Evolutionary conservation across 2,888 invertebrate species (phyloP).

Genomic region (Perizoma flavofasciatum): DNA sequence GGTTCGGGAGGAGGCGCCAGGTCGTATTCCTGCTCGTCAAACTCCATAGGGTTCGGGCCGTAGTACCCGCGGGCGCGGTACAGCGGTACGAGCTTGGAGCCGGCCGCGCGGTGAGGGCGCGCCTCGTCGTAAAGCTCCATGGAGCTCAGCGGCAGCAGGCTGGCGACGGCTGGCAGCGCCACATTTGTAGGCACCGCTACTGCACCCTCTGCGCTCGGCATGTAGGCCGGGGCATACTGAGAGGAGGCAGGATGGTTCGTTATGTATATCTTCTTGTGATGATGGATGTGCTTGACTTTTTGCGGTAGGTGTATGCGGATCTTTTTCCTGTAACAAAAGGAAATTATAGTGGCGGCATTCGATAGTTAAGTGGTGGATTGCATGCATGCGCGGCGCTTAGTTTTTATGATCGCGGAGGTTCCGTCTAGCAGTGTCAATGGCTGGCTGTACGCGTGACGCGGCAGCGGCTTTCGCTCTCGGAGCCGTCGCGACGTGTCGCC

Average conservation of each 20-base stretch:
- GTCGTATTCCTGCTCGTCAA: conserved; percentile 71
- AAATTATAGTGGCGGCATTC: conserved; percentile 56
- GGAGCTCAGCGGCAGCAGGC: conserved; percentile 63
- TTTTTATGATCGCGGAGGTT: conserved; percentile 57
- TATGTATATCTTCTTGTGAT: conserved; percentile 81
- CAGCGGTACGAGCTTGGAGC: conserved; percentile 72
- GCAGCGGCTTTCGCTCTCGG: conserved; percentile 72
- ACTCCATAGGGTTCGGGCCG: conserved; percentile 66
- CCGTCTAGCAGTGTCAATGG: conserved; percentile 71
- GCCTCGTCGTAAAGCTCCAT: conserved; percentile 66
- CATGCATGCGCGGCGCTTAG: conserved; percentile 57
- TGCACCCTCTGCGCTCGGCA: conserved; percentile 72
- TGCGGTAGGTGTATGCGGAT: conserved; percentile 83
- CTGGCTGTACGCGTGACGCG: conserved; percentile 62
- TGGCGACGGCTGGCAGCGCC: conserved; percentile 62
- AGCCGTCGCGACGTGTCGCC: conserved; percentile 48
- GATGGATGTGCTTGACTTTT: conserved; percentile 82
- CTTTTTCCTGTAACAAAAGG: conserved; percentile 80
- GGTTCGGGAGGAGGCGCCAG: conserved; percentile 59
- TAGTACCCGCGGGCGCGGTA: conserved; percentile 78
- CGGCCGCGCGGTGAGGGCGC: conserved; percentile 51
- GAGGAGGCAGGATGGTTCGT: conserved; percentile 77
- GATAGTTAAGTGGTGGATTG: conserved; percentile 53
- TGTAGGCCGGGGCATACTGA: conserved; percentile 76
- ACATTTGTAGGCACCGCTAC: conserved; percentile 68